Base-by-base conservation (phyloP, 2,113 vertebrate genomes). In the Sinocyclocheilus anophthalmus region DNA sequence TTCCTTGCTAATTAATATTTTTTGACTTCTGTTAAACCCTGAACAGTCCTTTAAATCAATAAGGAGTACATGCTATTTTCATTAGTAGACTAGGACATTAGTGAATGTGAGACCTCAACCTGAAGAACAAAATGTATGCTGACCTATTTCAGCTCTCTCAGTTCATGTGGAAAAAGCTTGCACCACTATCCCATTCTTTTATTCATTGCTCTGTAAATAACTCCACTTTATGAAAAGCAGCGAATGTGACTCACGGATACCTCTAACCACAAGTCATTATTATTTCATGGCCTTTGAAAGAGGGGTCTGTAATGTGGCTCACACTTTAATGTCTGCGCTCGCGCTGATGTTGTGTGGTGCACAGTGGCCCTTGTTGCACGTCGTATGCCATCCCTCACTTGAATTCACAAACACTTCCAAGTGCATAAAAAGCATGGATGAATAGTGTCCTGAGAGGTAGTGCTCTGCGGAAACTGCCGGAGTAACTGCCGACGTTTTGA, bases 281-380 rank as follows among this genome's bases (percentile, higher is more conserved):
- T 95, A 95, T 95, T 95, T 94, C 94, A 95, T 95, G 93, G 94
- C 91, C 93, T 95, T 94, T 94, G 93, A 94, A 94, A 95, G 93
- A 92, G 90, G 93, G 92, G 93, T 93, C 93, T 93, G 91, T 90
- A 90, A 84, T 85, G 69, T 83, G 81, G 92, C 92, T 91, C 90
- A 84, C 92, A 91, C 93, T 95, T 93, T 92, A 92, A 93, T 94
- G 94, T 90, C 89, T 91, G 91, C 86, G 92, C 92, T 92, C 91
- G 88, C 92, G 94, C 93, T 94, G 94, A 94, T 94, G 95, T 94
- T 95, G 94, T 93, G 94, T 93, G 92, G 93, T 94, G 95, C 94
- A 94, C 92, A 94, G 94, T 92, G 89, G 93, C 91, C 92, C 93
- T 94, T 94, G 94, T 95, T 95, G 93, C 91, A 42, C 90, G 91